phyloP scores from a whole-genome alignment of 1,140 invertebrate species.

The Meloidogyne floridensis region DNA sequence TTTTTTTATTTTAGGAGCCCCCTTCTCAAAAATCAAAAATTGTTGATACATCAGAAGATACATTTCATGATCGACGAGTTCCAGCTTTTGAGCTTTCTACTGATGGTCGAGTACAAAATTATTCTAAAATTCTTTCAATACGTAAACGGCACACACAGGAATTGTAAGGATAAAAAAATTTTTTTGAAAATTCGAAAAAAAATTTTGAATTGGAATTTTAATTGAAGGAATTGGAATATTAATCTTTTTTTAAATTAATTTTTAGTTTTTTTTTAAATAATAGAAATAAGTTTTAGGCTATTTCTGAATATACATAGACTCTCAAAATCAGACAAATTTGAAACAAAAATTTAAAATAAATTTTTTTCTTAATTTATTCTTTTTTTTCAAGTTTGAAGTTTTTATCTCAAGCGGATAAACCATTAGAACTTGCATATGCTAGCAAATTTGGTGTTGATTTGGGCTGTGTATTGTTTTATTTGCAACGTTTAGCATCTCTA shows the following conservation, averaged over 20 bases:
- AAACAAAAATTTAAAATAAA: too few species aligned
- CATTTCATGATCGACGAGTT: background rate
- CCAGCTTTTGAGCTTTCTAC: background rate
- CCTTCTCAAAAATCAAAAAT: too few species aligned
- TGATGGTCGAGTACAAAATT: background rate
- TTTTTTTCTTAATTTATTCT: too few species aligned
- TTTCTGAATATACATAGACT: too few species aligned
- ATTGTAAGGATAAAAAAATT: background rate
- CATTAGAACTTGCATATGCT: background rate
- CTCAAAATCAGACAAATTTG: too few species aligned
- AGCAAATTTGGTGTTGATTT: slow-evolving; percentile 4
- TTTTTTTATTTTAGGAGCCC: too few species aligned
- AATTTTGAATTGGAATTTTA: too few species aligned
- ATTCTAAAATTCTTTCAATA: background rate
- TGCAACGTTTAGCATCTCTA: background rate
- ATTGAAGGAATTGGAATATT: too few species aligned
- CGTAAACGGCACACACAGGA: background rate
- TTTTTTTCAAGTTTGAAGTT: background rate
- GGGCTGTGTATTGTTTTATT: background rate
- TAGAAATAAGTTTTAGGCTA: too few species aligned
- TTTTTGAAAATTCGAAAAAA: background rate
- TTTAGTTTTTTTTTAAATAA: too few species aligned
- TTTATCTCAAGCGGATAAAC: background rate
- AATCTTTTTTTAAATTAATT: too few species aligned
- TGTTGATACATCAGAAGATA: too few species aligned